Evolutionary conservation across 2,113 vertebrate species (phyloP).

Genomic region (Erythrocercus mccallii): DNA sequence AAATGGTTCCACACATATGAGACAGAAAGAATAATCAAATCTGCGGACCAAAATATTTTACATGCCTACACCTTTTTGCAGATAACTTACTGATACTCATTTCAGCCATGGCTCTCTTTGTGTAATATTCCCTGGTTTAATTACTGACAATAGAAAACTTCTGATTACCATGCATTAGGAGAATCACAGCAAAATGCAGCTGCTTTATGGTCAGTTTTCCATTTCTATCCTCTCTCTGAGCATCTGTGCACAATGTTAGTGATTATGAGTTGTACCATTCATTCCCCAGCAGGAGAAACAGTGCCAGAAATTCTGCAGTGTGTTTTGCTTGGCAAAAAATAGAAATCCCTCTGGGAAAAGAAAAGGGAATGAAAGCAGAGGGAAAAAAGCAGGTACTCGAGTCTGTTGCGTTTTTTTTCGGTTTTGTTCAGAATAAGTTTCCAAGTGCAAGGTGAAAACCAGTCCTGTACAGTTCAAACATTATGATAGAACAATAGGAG

Average conservation of each 20-base stretch:
- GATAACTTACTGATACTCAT: neutral
- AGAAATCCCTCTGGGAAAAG: neutral
- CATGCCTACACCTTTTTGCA: neutral
- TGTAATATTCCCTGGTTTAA: slow-evolving; percentile 12
- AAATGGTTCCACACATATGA: neutral
- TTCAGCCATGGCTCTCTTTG: neutral
- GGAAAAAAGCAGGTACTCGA: neutral
- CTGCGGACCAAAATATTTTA: neutral
- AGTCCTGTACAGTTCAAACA: neutral
- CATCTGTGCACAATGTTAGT: slow-evolving; percentile 51
- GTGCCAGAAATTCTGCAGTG: slow-evolving; percentile 36
- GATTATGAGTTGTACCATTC: slow-evolving; percentile 39
- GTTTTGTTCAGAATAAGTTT: neutral
- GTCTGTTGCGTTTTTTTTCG: neutral
- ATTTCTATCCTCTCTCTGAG: slow-evolving; percentile 34
- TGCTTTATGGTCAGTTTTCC: slow-evolving; percentile 56
- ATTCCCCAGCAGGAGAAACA: slow-evolving; percentile 6
- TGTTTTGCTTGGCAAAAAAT: slow-evolving; percentile 17
- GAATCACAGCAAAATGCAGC: slow-evolving; percentile 43
- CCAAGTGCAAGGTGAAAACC: neutral
- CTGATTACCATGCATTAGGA: neutral
- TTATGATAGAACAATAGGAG: neutral
- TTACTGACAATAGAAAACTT: slow-evolving; percentile 34
- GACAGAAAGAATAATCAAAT: neutral
- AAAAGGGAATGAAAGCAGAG: neutral